Evolutionary conservation across 2,888 invertebrate species (phyloP).

Genomic region (Diachrysia chrysitis): DNA sequence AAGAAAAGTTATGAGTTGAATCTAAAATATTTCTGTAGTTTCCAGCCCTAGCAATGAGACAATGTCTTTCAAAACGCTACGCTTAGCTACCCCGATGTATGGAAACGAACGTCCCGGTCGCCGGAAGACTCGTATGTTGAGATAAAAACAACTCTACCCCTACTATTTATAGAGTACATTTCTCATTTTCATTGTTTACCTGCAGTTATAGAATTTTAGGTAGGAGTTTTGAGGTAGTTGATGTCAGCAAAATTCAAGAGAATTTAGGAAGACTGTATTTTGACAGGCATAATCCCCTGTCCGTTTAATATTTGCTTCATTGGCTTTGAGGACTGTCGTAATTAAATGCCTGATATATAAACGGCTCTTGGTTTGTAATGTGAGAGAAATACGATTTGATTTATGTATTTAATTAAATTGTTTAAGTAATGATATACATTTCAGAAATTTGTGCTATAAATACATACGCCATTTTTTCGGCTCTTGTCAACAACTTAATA

Average conservation of each 20-base stretch:
- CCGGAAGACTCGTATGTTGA: slow-evolving; percentile 7
- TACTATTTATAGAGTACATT: slow-evolving; percentile 7
- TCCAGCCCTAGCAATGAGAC: slow-evolving; percentile 10
- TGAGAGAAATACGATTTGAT: neutral
- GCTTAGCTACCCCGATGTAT: slow-evolving; percentile 18
- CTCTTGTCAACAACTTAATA: too few relatives aligned
- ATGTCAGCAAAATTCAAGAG: neutral
- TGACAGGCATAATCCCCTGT: neutral
- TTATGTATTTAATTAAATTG: too few relatives aligned
- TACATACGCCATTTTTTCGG: too few relatives aligned
- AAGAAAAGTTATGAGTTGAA: too few relatives aligned
- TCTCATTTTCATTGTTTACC: slow-evolving; percentile 1
- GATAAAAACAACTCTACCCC: slow-evolving; percentile 15
- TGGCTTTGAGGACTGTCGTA: neutral
- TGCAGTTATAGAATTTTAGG: neutral
- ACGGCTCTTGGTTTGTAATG: neutral
- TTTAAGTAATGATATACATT: too few relatives aligned
- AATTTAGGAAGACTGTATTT: neutral
- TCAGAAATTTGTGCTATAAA: too few relatives aligned
- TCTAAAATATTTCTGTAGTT: too few relatives aligned
- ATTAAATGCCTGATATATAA: neutral
- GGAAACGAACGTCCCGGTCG: slow-evolving; percentile 25
- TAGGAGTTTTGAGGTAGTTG: neutral
- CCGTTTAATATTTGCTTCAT: neutral
- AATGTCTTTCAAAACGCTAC: slow-evolving; percentile 28